phyloP scores from a whole-genome alignment of 2,888 invertebrate genomes.

The Pyrochroa serraticornis region DNA sequence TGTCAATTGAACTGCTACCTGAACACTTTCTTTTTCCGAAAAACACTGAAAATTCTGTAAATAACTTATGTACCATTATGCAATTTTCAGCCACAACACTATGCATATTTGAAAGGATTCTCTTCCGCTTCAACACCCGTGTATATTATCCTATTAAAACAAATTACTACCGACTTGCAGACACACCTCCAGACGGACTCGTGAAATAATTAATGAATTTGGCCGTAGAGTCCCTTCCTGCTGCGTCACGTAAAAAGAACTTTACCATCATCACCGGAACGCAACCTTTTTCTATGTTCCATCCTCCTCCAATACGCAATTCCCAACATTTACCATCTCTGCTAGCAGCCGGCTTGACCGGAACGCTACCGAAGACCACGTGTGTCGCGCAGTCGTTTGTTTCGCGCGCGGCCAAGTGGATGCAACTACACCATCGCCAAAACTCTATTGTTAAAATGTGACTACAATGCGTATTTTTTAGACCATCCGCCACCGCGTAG shows the following conservation, averaged over 20 bases:
- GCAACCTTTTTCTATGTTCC: conserved; percentile 2
- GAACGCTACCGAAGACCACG: conserved; percentile 44
- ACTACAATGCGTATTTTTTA: conserved; percentile 3
- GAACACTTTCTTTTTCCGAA: too few species aligned
- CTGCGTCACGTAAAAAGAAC: neutral
- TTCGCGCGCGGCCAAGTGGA: conserved; percentile 47
- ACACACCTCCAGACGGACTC: conserved; percentile 37
- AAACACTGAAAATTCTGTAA: too few species aligned
- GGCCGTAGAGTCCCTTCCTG: neutral
- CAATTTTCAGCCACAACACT: too few species aligned
- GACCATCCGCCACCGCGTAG: neutral
- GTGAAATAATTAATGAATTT: conserved; percentile 38
- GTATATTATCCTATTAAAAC: too few species aligned
- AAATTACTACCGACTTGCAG: neutral
- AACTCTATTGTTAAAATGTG: conserved; percentile 20
- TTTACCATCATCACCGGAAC: neutral
- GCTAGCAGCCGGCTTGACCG: conserved; percentile 30
- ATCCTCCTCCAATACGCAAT: conserved; percentile 8
- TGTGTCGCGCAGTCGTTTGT: conserved; percentile 47
- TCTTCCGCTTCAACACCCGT: too few species aligned
- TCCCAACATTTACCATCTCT: conserved; percentile 25
- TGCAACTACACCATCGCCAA: conserved; percentile 35
- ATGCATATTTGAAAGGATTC: too few species aligned
- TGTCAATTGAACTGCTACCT: too few species aligned
- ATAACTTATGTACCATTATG: too few species aligned